A percentile compares a stretch with the other conserved stretches of the same genome.
Evolutionary conservation across 2,888 invertebrate genomes (phyloP).

Genomic region (Leptinotarsa juncta): DNA sequence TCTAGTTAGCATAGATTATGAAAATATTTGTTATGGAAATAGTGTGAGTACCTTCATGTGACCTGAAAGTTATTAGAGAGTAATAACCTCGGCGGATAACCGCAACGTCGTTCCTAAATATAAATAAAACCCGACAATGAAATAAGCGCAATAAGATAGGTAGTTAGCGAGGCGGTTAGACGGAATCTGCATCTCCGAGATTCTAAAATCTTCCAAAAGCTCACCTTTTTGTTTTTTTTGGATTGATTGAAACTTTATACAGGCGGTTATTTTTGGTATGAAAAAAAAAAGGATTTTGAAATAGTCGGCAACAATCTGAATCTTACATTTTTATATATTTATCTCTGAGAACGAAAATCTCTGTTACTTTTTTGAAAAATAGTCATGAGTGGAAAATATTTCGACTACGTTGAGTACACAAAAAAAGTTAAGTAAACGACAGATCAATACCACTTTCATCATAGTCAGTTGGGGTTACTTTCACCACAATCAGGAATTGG

Average conservation of each 20-base stretch:
- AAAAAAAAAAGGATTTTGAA: no score
- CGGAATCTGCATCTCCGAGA: neutral
- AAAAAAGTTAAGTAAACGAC: no score
- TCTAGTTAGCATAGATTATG: conserved; percentile 31
- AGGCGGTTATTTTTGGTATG: no score
- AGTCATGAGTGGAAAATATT: no score
- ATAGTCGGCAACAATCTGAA: no score
- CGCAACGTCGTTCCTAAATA: conserved; percentile 32
- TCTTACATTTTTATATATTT: no score
- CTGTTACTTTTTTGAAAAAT: no score
- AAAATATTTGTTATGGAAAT: conserved; percentile 39
- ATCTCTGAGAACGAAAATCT: no score
- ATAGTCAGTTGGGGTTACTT: no score
- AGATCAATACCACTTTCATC: no score
- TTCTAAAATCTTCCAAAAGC: neutral
- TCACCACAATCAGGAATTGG: no score
- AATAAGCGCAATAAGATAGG: conserved; percentile 30
- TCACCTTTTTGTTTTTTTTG: neutral
- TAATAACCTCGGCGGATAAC: conserved; percentile 45
- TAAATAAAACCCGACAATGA: conserved; percentile 38
- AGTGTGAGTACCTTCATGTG: conserved; percentile 35
- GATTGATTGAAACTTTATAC: neutral
- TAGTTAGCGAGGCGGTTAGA: neutral
- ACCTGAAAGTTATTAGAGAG: conserved; percentile 44
- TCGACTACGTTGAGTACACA: no score